A percentile compares a stretch with the other conserved stretches of the same genome.
Evolutionary conservation across 2,888 invertebrate species (phyloP).

Genomic region (Steinernema scapterisci): DNA sequence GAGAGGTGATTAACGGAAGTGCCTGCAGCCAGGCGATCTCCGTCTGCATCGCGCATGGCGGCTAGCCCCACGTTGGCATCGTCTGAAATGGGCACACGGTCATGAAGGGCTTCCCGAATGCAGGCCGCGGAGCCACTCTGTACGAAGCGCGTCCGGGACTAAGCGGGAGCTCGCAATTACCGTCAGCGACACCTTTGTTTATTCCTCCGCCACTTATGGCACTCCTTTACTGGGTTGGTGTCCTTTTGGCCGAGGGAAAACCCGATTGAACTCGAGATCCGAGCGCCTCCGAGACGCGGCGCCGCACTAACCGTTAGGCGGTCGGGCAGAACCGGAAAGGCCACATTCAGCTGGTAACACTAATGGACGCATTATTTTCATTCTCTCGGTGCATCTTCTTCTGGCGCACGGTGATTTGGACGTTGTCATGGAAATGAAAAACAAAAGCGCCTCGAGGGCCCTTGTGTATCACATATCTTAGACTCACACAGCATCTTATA

Average conservation of each 20-base stretch:
- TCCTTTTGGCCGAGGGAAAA: too few relatives aligned
- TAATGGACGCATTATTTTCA: slow-evolving; percentile 23
- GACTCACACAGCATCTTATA: neutral
- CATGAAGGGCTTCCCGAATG: neutral
- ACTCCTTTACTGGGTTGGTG: too few relatives aligned
- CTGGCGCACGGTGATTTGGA: neutral
- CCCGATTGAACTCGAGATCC: too few relatives aligned
- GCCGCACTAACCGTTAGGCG: too few relatives aligned
- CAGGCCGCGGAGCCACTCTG: too few relatives aligned
- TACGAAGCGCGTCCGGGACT: too few relatives aligned
- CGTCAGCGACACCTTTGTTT: too few relatives aligned
- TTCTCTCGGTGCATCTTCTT: slow-evolving; percentile 20
- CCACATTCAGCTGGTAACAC: slow-evolving; percentile 11
- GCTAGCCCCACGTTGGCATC: slow-evolving; percentile 31
- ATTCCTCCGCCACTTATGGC: too few relatives aligned
- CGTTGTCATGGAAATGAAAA: slow-evolving; percentile 25
- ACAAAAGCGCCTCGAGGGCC: slow-evolving; percentile 6
- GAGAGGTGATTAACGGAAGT: slow-evolving; percentile 31
- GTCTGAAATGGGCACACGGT: slow-evolving; percentile 12
- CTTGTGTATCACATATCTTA: neutral
- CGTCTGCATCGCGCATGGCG: slow-evolving; percentile 28
- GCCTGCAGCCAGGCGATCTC: slow-evolving; percentile 27
- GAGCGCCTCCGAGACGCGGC: too few relatives aligned
- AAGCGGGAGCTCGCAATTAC: too few relatives aligned
- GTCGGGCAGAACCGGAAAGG: neutral